Percentiles rank a stretch among this genome's conserved stretches.
These are phyloP conservation scores for Harpalus rufipes DNA, from an alignment of 2,888 invertebrate genomes.

Conservation along the genomic window DNA sequence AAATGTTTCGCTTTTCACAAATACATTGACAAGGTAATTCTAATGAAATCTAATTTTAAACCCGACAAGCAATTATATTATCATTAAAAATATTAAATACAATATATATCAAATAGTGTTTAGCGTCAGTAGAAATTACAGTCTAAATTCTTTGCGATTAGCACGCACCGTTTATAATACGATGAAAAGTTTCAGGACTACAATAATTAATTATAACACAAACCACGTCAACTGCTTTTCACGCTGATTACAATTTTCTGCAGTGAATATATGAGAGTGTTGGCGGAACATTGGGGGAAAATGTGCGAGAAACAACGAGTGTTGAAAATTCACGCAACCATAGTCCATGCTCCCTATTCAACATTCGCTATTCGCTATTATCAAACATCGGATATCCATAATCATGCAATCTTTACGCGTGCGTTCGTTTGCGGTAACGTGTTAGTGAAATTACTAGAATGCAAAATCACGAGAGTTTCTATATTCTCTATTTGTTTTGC, in stretches of 20 bases:
- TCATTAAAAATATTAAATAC: slow-evolving; percentile 56
- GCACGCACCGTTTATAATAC: slow-evolving; percentile 61
- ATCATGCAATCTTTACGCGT: not conserved
- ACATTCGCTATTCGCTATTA: not conserved
- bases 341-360: not conserved
- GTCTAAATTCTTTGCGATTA: slow-evolving; percentile 59
- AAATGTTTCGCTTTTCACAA: too few relatives aligned
- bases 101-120: slow-evolving; percentile 56
- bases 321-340: slow-evolving; percentile 53
- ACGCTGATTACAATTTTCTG: slow-evolving; percentile 63
- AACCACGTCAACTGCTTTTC: slow-evolving; percentile 65
- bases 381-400: slow-evolving; percentile 20
- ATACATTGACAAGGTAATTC: slow-evolving; percentile 7
- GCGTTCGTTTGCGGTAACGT: not conserved
- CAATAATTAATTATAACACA: slow-evolving; percentile 65
- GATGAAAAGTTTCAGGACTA: slow-evolving; percentile 63
- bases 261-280: slow-evolving; percentile 31
- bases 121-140: slow-evolving; percentile 60
- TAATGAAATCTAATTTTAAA: slow-evolving; percentile 32
- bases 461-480: slow-evolving; percentile 14
- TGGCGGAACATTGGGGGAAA: slow-evolving; percentile 14
- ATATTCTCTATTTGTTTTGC: not conserved
- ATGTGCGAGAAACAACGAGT: slow-evolving; percentile 50
- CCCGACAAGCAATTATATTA: slow-evolving; percentile 36
- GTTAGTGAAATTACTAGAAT: slow-evolving; percentile 3